Conservation (phyloP, 1,140 invertebrate species). For the Ectropis grisescens region DNA sequence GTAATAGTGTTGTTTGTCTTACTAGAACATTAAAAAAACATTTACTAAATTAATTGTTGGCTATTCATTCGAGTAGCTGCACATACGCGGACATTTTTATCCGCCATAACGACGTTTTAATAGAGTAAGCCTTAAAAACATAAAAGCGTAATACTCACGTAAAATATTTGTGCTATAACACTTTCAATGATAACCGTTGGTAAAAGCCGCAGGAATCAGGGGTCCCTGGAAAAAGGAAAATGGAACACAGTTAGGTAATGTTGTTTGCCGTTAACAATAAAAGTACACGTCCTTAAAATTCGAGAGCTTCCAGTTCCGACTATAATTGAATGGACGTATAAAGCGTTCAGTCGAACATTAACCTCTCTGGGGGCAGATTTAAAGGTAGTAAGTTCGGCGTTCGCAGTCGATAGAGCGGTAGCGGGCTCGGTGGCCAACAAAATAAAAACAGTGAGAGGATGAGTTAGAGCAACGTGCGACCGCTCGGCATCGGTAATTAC, state of each 20-base stretch:
- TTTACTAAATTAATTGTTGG: conserved; percentile 15
- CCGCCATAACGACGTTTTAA: conserved; percentile 48
- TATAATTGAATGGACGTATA: conserved; percentile 54
- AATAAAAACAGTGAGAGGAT: conserved; percentile 66
- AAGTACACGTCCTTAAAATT: conserved; percentile 1
- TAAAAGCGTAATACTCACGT: conserved; percentile 56
- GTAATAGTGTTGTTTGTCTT: conserved; percentile 3
- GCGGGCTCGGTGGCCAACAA: conserved; percentile 49
- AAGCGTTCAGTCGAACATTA: conserved; percentile 45
- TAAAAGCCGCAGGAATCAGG: conserved; percentile 93
- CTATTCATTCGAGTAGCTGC: conserved; percentile 26
- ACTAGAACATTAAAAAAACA: conserved; percentile 14
- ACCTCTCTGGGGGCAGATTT: conserved; percentile 55
- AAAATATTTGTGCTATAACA: conserved; percentile 70
- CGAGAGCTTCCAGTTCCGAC: conserved; percentile 12
- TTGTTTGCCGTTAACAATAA: conserved; percentile 1
- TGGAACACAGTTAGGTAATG: conserved; percentile 12
- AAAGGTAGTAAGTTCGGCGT: conserved; percentile 60
- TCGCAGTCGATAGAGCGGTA: conserved; percentile 60
- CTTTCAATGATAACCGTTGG: conserved; percentile 94
- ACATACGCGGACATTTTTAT: conserved; percentile 40
- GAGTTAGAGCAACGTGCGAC: conserved; percentile 62
- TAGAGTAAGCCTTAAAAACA: conserved; percentile 29
- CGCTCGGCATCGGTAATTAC: conserved; percentile 64
- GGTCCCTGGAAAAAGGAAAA: conserved; percentile 80